A percentile compares a stretch with the other conserved stretches of the same genome.
Evolutionary conservation across 2,888 invertebrate genomes (phyloP).

Genomic region (Sinohyriopsis cumingii): DNA sequence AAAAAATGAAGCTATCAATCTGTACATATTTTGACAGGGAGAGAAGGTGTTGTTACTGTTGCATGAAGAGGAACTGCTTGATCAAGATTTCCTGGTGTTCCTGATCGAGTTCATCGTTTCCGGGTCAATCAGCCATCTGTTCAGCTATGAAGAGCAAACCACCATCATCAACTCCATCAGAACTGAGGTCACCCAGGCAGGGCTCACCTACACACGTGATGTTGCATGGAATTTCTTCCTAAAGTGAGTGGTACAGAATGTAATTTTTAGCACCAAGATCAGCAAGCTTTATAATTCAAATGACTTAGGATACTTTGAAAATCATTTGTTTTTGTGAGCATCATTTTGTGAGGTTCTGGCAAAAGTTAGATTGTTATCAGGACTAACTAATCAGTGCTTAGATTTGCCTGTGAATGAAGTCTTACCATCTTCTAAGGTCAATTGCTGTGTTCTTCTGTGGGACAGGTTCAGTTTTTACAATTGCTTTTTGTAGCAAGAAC

Average conservation of each 20-base stretch:
- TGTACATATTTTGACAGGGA: slow-evolving; percentile 51
- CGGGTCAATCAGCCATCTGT: slow-evolving; percentile 68
- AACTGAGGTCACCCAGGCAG: slow-evolving; percentile 71
- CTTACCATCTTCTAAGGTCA: too few relatives aligned
- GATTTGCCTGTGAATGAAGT: too few relatives aligned
- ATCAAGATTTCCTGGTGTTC: slow-evolving; percentile 68
- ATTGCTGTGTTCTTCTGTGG: too few relatives aligned
- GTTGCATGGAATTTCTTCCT: slow-evolving; percentile 72
- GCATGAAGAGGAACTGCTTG: slow-evolving; percentile 67
- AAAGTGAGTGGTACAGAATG: slow-evolving; percentile 44
- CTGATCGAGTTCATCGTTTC: slow-evolving; percentile 69
- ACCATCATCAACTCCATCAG: slow-evolving; percentile 72
- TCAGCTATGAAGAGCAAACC: slow-evolving; percentile 70
- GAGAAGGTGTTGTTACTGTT: slow-evolving; percentile 68
- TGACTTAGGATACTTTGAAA: background rate
- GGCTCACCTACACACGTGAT: slow-evolving; percentile 69
- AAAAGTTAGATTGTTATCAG: too few relatives aligned
- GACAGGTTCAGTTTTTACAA: too few relatives aligned
- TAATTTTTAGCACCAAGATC: background rate
- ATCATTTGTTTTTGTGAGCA: background rate
- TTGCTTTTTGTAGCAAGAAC: too few relatives aligned
- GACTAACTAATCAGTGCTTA: too few relatives aligned
- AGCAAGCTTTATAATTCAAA: background rate
- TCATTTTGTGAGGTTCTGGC: background rate
- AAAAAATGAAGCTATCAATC: too few relatives aligned